Base-by-base conservation (phyloP, 1,140 invertebrate species). In the Rhyacophila brunnea region DNA sequence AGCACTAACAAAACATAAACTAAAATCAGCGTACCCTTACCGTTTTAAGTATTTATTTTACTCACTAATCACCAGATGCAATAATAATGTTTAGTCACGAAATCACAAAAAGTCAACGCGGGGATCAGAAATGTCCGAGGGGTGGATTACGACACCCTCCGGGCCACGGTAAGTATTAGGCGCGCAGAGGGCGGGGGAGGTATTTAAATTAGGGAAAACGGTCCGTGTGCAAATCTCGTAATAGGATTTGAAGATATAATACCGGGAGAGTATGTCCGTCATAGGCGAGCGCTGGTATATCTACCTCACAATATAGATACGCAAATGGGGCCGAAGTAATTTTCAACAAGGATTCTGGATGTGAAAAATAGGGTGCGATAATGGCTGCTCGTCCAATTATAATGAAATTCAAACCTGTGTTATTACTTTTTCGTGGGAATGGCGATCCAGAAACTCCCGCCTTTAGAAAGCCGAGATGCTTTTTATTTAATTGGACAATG, bases 221-320 rank as follows among this genome's bases (percentile, higher is more conserved):
- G 56, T 64, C 61, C 55, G 61, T 63, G 62, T 64, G 62, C 62
- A 64, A 64, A 64, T 64, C 62, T 64, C 62, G 53, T 64, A 64
- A 64, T 64, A 64, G 62, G 62, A 64, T 64, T 64, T 60, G 62
- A 60, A 60, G 62, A 64, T 64, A 64, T 64, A 60, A 60, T 57
- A 60, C 57, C 57, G 40, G 50, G 38, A 47, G 20, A 58, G 55
- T 62, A 40, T 59, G 62, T 64, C 58, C 62, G 58, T 64, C 62
- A 64, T 55, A 46, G 62, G 34, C 45, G 19, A 34, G 19, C 23
- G 46, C 1, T 14, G 5, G 50, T 54, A 42, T 55, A 44, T 28
- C 23, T 28, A 28, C 9, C 20, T 40, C 19, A n/a, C 36, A 35
- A 13, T 28, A 46, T 47, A 59, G 48, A 52, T 52, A 51, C 28